Evolutionary conservation across 2,113 vertebrate species (phyloP).

Genomic region (Manacus vitellinus): DNA sequence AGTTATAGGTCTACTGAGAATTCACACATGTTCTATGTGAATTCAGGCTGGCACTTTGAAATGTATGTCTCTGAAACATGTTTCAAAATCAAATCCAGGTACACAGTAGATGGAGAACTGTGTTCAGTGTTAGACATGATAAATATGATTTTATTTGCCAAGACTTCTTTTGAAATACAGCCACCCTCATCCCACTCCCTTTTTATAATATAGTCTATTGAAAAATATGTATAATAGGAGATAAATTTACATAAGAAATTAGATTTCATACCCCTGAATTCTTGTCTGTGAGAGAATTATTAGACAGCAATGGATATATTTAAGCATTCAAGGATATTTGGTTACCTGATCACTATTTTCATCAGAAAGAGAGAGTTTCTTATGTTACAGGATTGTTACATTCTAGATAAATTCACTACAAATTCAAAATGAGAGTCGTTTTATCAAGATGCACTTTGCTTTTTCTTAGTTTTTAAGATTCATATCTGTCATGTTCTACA

Average conservation of each 20-base stretch:
- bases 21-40: not conserved
- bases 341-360: not conserved
- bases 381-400: not conserved
- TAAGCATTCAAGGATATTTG: not conserved
- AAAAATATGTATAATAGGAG: not conserved
- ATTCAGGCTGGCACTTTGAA: not conserved
- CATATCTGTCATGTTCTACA: not conserved
- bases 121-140: not conserved
- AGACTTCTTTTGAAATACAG: not conserved
- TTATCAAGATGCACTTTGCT: not conserved
- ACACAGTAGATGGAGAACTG: not conserved
- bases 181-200: accelerated
- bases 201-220: not conserved
- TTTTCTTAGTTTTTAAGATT: not conserved
- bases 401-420: not conserved
- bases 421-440: not conserved
- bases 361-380: not conserved
- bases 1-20: not conserved
- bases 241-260: not conserved
- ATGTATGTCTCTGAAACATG: not conserved
- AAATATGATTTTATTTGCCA: not conserved
- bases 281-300: not conserved
- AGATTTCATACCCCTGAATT: not conserved
- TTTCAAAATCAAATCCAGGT: not conserved
- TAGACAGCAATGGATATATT: not conserved